These are phyloP conservation scores for Panurus biarmicus DNA, from an alignment of 2,113 vertebrate species.

Conservation along the genomic window DNA sequence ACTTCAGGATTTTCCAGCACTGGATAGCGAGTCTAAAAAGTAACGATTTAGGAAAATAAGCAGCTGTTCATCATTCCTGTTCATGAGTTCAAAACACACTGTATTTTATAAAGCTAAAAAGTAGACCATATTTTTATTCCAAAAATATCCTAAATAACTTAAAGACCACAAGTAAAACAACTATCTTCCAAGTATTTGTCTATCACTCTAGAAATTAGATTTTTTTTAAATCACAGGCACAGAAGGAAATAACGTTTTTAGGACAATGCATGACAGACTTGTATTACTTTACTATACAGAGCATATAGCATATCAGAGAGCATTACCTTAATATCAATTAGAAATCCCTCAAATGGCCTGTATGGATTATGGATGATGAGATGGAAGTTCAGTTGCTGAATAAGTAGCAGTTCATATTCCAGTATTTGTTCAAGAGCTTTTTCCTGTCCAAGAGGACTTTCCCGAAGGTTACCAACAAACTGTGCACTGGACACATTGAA, in stretches of 20 bases:
- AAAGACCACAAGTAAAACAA: not conserved
- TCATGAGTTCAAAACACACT: not conserved
- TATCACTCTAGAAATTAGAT: not conserved
- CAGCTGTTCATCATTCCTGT: not conserved
- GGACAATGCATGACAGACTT: not conserved
- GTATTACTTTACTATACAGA: rapidly evolving
- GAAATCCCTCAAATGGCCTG: constrained; percentile 91
- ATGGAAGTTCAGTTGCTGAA: constrained; percentile 95
- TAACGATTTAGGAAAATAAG: not conserved
- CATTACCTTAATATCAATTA: constrained; percentile 92
- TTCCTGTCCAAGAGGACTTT: constrained; percentile 83
- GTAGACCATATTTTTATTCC: not conserved
- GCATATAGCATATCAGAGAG: not conserved
- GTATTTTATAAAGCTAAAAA: not conserved
- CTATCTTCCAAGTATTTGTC: not conserved
- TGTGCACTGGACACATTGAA: constrained; percentile 95
- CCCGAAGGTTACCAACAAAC: constrained; percentile 91
- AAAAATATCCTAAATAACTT: not conserved
- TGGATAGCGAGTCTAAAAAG: constrained; percentile 84
- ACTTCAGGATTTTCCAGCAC: constrained; percentile 88
- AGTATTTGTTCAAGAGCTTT: constrained; percentile 89
- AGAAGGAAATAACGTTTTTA: not conserved
- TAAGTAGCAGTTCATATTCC: constrained; percentile 91
- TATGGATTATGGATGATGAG: constrained; percentile 94
- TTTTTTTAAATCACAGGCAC: not conserved